Conservation (phyloP, 2,113 vertebrate genomes). For the Polypterus senegalus region DNA sequence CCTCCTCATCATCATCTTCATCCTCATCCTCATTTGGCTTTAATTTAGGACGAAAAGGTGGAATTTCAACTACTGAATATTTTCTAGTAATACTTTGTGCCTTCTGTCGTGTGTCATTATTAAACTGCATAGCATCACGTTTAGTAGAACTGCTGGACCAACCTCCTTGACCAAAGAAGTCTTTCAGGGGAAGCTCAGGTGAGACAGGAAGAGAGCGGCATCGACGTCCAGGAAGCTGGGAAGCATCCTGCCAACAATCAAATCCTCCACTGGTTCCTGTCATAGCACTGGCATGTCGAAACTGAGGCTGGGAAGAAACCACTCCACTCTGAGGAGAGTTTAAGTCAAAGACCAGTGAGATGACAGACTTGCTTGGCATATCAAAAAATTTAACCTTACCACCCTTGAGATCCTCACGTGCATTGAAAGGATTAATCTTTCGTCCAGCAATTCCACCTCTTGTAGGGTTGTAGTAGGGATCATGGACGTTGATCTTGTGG, state of each 20-base stretch:
- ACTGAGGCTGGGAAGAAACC: conserved; percentile 35
- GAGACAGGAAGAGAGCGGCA: conserved; percentile 81
- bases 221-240: conserved; percentile 52
- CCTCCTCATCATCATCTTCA: conserved; percentile 7
- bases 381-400: conserved; percentile 93
- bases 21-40: conserved; percentile 27
- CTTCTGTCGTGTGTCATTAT: conserved; percentile 52
- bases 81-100: conserved; percentile 60
- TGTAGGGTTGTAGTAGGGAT: conserved; percentile 73
- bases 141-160: conserved; percentile 35
- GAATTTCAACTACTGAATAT: conserved; percentile 76
- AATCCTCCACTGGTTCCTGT: conserved; percentile 9
- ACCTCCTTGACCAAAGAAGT: conserved; percentile 43
- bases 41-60: conserved; percentile 60
- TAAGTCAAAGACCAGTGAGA: conserved; percentile 85
- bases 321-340: conserved; percentile 62
- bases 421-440: conserved; percentile 89
- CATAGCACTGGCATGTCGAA: conserved; percentile 29
- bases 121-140: conserved; percentile 43
- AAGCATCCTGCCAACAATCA: conserved; percentile 48
- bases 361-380: conserved; percentile 88
- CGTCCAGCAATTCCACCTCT: conserved; percentile 35
- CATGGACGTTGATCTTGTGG: conserved; percentile 75
- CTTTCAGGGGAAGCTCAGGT: conserved; percentile 61
- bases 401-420: conserved; percentile 86